Conservation (phyloP, 2,888 invertebrate species). For the Deilephila porcellus region DNA sequence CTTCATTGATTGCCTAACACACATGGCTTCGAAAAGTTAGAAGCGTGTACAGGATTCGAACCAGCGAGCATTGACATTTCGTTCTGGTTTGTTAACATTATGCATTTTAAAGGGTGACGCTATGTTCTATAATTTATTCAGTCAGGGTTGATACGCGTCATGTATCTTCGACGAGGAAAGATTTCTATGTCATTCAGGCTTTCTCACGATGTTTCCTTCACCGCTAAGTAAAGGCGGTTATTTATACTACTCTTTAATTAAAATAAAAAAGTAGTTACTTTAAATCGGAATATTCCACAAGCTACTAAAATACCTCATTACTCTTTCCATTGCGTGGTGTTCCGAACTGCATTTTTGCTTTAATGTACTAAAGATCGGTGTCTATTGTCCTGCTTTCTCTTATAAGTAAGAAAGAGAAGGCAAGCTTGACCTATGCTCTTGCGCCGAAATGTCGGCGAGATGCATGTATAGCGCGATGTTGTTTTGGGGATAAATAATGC, state of each 20-base stretch:
- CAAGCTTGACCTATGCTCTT: constrained; percentile 72
- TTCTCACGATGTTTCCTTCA: too few species aligned
- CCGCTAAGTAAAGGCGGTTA: too few species aligned
- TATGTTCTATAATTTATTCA: too few species aligned
- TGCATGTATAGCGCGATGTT: constrained; percentile 35
- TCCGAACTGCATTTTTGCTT: constrained; percentile 64
- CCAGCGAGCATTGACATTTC: too few species aligned
- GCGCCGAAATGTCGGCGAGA: constrained; percentile 39
- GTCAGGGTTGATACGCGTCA: too few species aligned
- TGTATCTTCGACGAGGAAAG: too few species aligned
- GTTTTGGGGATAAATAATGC: constrained; percentile 1
- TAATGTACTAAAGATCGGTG: constrained; percentile 58
- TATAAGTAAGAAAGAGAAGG: constrained; percentile 50
- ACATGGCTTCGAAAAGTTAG: too few species aligned
- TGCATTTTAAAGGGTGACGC: too few species aligned
- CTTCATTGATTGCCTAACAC: too few species aligned
- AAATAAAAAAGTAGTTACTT: not conserved
- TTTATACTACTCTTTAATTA: not conserved
- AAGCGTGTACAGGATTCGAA: too few species aligned
- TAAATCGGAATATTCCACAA: not conserved
- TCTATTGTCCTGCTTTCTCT: constrained; percentile 47
- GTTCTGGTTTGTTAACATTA: too few species aligned
- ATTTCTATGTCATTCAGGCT: too few species aligned
- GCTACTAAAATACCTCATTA: constrained; percentile 13
- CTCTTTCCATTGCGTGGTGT: not conserved